These are phyloP conservation scores for Steinernema khuongi DNA, from an alignment of 1,140 invertebrate genomes.

Conservation along the genomic window DNA sequence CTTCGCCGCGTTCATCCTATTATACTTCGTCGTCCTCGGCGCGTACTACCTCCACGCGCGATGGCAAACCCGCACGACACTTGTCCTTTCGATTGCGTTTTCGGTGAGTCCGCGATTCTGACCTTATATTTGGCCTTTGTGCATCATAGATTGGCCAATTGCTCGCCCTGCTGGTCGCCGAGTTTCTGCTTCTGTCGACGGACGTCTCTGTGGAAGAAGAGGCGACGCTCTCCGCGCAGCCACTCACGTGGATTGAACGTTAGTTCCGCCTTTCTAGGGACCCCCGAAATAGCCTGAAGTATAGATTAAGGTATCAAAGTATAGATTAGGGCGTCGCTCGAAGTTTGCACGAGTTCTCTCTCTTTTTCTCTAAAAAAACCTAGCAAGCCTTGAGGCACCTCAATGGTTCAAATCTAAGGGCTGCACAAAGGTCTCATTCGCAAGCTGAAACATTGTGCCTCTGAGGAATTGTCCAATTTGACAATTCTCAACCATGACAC, in stretches of 20 bases:
- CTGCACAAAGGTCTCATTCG: no score
- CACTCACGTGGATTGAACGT: slow-evolving; percentile 4
- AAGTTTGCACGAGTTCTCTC: no score
- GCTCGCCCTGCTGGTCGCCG: background rate
- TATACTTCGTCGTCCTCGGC: background rate
- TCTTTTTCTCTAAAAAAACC: no score
- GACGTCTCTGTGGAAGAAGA: background rate
- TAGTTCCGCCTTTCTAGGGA: no score
- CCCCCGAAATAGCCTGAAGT: no score
- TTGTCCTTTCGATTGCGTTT: background rate
- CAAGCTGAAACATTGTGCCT: no score
- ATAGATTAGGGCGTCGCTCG: no score
- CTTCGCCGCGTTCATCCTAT: background rate
- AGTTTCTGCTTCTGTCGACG: background rate
- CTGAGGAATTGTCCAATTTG: no score
- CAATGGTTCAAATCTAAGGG: no score
- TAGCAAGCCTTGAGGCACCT: no score
- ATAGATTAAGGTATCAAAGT: no score
- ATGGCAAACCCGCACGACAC: slow-evolving; percentile 2
- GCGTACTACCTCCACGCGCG: background rate
- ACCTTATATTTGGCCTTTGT: background rate
- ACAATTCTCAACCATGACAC: no score
- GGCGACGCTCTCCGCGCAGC: background rate
- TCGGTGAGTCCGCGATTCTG: background rate
- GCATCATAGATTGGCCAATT: background rate